Percentiles rank a stretch among this genome's conserved stretches.
Conservation (phyloP, 1,140 invertebrate genomes). For the Harpegnathos saltator region DNA sequence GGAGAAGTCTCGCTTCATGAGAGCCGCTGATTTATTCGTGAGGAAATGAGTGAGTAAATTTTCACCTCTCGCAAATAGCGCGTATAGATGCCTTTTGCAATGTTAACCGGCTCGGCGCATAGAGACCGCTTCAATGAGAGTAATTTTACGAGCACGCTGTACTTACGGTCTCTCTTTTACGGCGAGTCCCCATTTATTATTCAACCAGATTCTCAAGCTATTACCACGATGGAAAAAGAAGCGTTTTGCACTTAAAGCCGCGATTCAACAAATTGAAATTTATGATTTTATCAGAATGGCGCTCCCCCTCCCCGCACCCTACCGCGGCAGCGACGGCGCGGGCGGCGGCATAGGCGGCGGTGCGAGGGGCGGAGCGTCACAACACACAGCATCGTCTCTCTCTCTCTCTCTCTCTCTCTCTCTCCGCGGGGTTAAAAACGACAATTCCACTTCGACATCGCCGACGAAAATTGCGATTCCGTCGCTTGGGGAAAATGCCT, state of each 20-base stretch:
- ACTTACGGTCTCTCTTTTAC: neutral
- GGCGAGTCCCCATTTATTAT: neutral
- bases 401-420: constrained; percentile 22
- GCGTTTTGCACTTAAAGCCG: neutral
- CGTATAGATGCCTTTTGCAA: neutral
- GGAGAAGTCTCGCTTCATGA: neutral
- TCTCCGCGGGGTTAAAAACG: neutral
- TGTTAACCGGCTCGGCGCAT: neutral
- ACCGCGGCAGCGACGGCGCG: neutral
- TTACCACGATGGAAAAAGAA: constrained; percentile 10
- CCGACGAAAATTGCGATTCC: constrained; percentile 27
- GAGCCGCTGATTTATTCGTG: neutral
- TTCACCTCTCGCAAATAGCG: neutral
- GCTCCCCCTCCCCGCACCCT: no score
- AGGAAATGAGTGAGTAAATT: neutral
- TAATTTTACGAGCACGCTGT: neutral
- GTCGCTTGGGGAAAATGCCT: constrained; percentile 41
- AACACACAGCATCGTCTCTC: constrained; percentile 3
- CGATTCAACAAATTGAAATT: constrained; percentile 2
- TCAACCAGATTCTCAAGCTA: neutral
- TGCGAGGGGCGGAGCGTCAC: no score
- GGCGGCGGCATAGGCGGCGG: no score
- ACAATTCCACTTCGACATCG: constrained; percentile 21
- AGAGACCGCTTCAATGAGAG: neutral
- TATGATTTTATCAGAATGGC: neutral